phyloP scores from a whole-genome alignment of 2,888 invertebrate genomes.

The Drosophila hamatofila region DNA sequence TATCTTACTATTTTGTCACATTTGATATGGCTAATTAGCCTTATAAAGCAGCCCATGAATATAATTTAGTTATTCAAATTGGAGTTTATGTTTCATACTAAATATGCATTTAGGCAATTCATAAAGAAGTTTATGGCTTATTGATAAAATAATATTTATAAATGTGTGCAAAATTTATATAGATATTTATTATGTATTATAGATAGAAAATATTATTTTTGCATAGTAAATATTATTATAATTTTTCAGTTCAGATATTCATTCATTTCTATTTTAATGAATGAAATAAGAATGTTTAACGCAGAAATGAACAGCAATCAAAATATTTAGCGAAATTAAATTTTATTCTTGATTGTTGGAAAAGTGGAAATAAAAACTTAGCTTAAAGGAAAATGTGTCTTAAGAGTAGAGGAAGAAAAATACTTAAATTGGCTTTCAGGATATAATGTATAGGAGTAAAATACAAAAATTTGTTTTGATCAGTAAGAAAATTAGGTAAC shows the following conservation, averaged over 20 bases:
- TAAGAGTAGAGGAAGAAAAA: not conserved
- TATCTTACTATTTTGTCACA: not conserved
- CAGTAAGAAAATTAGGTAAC: too few relatives aligned
- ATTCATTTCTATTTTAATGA: conserved; percentile 10
- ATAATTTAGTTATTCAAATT: not conserved
- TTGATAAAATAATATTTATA: not conserved
- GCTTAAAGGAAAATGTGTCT: too few relatives aligned
- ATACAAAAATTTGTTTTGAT: too few relatives aligned
- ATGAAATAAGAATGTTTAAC: conserved; percentile 1
- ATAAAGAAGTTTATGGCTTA: not conserved
- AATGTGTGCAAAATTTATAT: not conserved
- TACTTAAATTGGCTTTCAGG: too few relatives aligned
- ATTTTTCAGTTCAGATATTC: not conserved
- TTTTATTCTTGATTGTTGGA: not conserved
- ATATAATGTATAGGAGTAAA: too few relatives aligned
- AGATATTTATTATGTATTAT: not conserved
- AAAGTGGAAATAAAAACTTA: not conserved
- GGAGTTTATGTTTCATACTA: not conserved
- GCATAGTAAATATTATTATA: not conserved
- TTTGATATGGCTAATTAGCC: conserved; percentile 9
- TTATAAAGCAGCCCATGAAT: conserved; percentile 4
- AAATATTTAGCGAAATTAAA: not conserved
- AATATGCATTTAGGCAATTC: not conserved
- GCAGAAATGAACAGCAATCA: not conserved
- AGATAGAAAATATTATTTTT: too few relatives aligned